Percentiles rank a stretch among this genome's conserved stretches.
Conservation (phyloP, 2,888 invertebrate species). For the Drosophila nr. fundita region DNA sequence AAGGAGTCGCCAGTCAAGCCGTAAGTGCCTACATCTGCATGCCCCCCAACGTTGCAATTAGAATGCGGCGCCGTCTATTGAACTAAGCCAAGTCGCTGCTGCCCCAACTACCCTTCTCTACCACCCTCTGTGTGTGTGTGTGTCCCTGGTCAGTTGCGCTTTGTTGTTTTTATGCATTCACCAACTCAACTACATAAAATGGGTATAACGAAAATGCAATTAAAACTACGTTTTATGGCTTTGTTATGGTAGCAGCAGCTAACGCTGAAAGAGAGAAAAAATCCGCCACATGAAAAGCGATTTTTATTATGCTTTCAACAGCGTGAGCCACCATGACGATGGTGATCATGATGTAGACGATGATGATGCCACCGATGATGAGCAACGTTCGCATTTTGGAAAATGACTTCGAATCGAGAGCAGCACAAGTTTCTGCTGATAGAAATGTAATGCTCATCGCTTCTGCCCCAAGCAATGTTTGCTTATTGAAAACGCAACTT, state of each 20-base stretch:
- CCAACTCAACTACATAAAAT: conserved; percentile 82
- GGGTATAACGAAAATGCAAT: conserved; percentile 85
- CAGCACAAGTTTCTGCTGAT: conserved; percentile 58
- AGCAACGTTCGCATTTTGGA: conserved; percentile 42
- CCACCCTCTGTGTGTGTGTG: neutral
- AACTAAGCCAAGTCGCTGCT: conserved; percentile 49
- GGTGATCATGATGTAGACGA: conserved; percentile 30
- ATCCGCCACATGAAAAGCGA: conserved; percentile 73
- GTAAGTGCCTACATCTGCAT: conserved; percentile 72
- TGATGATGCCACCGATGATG: conserved; percentile 34
- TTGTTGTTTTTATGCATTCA: conserved; percentile 80
- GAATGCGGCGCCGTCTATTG: conserved; percentile 77
- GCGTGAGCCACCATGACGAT: conserved; percentile 38
- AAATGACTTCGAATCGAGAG: conserved; percentile 67
- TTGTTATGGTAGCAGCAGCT: conserved; percentile 74
- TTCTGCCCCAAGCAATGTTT: conserved; percentile 49
- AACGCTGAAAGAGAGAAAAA: conserved; percentile 12
- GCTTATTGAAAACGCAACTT: conserved; percentile 69
- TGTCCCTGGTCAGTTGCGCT: conserved; percentile 52
- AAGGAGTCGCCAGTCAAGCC: conserved; percentile 55
- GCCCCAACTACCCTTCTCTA: conserved; percentile 3
- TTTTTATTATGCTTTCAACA: conserved; percentile 78
- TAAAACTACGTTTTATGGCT: conserved; percentile 85
- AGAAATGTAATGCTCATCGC: conserved; percentile 65
- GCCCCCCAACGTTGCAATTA: conserved; percentile 63